These are phyloP conservation scores for Nasonia longicornis DNA, from an alignment of 1,140 invertebrate genomes.

Conservation along the genomic window DNA sequence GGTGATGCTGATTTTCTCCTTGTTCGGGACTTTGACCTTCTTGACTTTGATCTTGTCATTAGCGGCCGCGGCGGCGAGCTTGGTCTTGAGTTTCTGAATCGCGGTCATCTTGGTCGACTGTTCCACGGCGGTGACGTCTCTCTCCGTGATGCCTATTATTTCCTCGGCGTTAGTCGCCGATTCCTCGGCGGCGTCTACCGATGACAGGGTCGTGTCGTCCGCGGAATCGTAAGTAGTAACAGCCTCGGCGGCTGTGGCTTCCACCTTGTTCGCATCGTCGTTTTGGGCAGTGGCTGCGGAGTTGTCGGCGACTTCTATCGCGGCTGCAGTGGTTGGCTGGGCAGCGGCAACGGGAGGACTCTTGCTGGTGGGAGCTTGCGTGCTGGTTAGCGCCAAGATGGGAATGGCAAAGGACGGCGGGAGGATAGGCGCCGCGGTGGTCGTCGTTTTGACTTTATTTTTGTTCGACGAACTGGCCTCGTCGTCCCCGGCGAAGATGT, in stretches of 20 bases:
- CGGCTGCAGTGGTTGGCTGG: background rate
- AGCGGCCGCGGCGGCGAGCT: constrained; percentile 31
- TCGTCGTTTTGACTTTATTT: constrained; percentile 54
- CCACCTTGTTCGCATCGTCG: background rate
- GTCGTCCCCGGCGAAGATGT: constrained; percentile 67
- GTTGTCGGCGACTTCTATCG: background rate
- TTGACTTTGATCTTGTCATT: constrained; percentile 39
- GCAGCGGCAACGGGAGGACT: background rate
- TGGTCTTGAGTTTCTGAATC: constrained; percentile 45
- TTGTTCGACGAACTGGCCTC: constrained; percentile 58
- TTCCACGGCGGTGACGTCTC: constrained; percentile 5
- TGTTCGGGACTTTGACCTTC: constrained; percentile 43
- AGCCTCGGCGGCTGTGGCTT: background rate
- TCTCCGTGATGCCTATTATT: background rate
- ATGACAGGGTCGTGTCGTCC: background rate
- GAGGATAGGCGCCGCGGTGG: constrained; percentile 56
- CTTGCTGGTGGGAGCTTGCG: background rate
- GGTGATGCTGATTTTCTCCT: constrained; percentile 55
- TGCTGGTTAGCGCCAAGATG: constrained; percentile 10
- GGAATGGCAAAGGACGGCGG: constrained; percentile 32
- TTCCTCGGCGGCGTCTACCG: background rate
- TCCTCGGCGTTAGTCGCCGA: background rate
- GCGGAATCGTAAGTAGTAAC: background rate
- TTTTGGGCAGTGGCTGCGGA: background rate
- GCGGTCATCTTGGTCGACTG: constrained; percentile 47